Conservation (phyloP, 2,888 invertebrate genomes). For the Nephrotoma appendiculata region DNA sequence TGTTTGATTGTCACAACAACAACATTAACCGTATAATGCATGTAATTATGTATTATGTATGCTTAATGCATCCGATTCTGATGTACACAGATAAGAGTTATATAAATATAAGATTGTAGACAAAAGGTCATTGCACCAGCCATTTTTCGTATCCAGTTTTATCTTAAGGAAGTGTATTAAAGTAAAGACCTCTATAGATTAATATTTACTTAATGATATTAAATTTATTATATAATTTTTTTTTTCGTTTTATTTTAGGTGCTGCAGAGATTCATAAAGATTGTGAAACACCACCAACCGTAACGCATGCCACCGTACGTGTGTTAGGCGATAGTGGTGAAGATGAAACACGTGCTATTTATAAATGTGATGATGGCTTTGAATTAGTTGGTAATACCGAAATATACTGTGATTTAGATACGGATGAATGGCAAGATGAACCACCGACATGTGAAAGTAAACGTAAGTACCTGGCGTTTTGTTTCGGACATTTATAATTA, state of each 20-base stretch:
- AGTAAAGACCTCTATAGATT: neutral
- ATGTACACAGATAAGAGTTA: neutral
- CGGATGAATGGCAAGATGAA: slow-evolving; percentile 26
- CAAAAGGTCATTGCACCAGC: neutral
- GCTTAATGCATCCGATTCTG: neutral
- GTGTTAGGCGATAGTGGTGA: slow-evolving; percentile 19
- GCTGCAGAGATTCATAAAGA: slow-evolving; percentile 19
- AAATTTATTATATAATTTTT: neutral
- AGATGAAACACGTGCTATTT: slow-evolving; percentile 24
- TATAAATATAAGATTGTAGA: neutral
- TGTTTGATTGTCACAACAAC: neutral
- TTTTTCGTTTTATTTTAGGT: neutral
- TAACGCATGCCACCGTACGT: slow-evolving; percentile 21
- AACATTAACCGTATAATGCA: neutral
- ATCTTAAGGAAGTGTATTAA: neutral
- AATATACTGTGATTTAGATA: slow-evolving; percentile 24
- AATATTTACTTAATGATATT: neutral
- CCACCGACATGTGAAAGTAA: slow-evolving; percentile 23
- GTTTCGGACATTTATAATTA: slow-evolving; percentile 10
- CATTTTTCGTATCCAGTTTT: neutral
- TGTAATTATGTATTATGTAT: neutral
- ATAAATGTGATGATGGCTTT: slow-evolving; percentile 24
- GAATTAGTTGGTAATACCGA: slow-evolving; percentile 21
- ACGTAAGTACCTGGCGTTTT: slow-evolving; percentile 13
- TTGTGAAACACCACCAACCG: slow-evolving; percentile 26